Evolutionary conservation across 1,140 invertebrate genomes (phyloP), one percentile per base, ranked within the genome.

Genomic region (Drosophila ohnishii): DNA sequence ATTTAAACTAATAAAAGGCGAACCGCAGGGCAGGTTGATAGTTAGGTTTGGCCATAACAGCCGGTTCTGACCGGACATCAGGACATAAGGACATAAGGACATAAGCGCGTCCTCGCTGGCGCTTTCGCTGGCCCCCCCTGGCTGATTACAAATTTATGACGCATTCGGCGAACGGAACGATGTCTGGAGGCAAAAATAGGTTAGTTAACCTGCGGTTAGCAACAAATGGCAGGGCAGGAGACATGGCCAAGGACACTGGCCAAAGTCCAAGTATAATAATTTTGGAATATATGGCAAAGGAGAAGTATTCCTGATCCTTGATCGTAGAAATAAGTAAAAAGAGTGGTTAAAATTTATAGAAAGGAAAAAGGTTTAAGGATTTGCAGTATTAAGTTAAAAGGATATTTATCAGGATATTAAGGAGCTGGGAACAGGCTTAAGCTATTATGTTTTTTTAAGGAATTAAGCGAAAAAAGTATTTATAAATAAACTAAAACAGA

Each of bases 1-100:
- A 86, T 86, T 86, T 86, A 86, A 83, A 88, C 84, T 86, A 88
- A 86, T 86, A 80, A 83, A 87, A 83, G 79, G 84, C 75, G 59
- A 75, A 61, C 67, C 72, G 59, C 80, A 84, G 42, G 10, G 48
- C 40, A 66, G 35, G 62, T 34, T 13, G 62, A 70, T 70, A 37
- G 61, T 50, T 50, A 32, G 48, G 48, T 30, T 66, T 69, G 37
- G 47, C 50, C 61, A 56, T 73, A 19, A 16, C 55, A 73, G 73
- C 72, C 61, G 61, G 55, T 48, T 75, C 35, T 22, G 25, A 47
- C 55, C 72, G 72, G 72, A 75, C 62, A 67, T 22, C 63, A 42
- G 56, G 30, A 55, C 19, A n/a, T 55, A 14, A 19, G 30, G 30
- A 55, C 19, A 56, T 55, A 25, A 22, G 32, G 32, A 56, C 35